Evolutionary conservation across 1,140 invertebrate species (phyloP), one percentile per base, ranked within the genome.

Genomic region (Akabosia matsudoensis): DNA sequence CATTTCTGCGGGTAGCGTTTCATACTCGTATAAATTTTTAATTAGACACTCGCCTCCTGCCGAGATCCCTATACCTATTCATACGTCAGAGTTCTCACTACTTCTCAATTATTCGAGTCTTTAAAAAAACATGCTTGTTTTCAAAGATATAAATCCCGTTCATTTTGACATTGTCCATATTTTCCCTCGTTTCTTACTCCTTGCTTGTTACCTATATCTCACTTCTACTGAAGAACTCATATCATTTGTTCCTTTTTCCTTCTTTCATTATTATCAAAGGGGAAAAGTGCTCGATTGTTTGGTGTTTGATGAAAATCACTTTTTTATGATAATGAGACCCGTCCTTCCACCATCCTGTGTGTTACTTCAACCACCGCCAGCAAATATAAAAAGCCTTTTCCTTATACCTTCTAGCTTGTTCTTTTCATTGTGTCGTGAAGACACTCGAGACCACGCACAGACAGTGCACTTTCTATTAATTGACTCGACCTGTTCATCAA

Each of bases 321-420:
- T 79, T 79, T 79, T 79, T 79, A 79, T 79, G 78, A 56, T 79
- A 79, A 79, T 79, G 74, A 76, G 37, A 10, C 22, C 51, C 24
- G n/a, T n/a, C n/a, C n/a, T n/a, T n/a, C n/a, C 31, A 14, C 28
- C 37, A 28, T 45, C 37, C 37, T 45, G 37, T 18, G 37, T 45
- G 18, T 45, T 45, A 45, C 18, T 45, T 7, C 18, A 45, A 18
- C 37, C 37, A 45, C n/a, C n/a, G n/a, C 10, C n/a, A n/a, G 10
- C 45, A n/a, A n/a, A 51, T n/a, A n/a, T 51, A n/a, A 51, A n/a
- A 10, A 51, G 45, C 10, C 45, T 51, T n/a, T 51, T n/a, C 45
- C 45, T n/a, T 24, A 22, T 56, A 22, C 54, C 54, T 56, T 22
- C 54, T 56, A n/a, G 14, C 10, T 56, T 56, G n/a, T 24, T 56